Conservation (phyloP, 2,888 invertebrate species). For the Diabrotica balteata region DNA sequence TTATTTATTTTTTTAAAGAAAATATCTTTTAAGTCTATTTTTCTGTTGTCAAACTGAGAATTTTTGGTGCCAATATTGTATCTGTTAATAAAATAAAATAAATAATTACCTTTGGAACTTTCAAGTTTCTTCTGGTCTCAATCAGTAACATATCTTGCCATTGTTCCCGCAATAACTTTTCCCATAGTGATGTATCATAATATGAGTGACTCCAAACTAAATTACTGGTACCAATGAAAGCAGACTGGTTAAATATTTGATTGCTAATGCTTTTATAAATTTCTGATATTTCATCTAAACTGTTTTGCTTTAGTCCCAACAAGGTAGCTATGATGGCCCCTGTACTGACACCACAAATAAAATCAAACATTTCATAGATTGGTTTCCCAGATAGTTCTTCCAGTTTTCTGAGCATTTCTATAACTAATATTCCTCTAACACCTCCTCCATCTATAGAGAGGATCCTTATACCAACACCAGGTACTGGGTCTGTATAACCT, state of each 20-base stretch:
- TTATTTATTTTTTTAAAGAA: too few species aligned
- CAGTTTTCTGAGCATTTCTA: conserved; percentile 80
- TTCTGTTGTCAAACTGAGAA: too few species aligned
- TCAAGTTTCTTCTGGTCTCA: conserved; percentile 64
- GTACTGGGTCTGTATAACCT: conserved; percentile 74
- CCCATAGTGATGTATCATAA: conserved; percentile 87
- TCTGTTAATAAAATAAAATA: too few species aligned
- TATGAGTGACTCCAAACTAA: conserved; percentile 87
- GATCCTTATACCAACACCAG: conserved; percentile 78
- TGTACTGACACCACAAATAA: conserved; percentile 84
- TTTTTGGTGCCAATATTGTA: too few species aligned
- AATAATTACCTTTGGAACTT: conserved; percentile 65
- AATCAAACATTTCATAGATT: conserved; percentile 85
- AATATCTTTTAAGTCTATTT: too few species aligned
- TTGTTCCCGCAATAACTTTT: conserved; percentile 73
- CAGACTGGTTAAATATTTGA: conserved; percentile 72
- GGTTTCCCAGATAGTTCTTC: conserved; percentile 74
- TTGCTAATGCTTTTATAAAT: conserved; percentile 68
- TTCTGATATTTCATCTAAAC: conserved; percentile 68
- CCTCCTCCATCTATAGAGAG: conserved; percentile 92
- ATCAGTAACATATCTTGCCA: conserved; percentile 70
- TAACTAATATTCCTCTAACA: conserved; percentile 83
- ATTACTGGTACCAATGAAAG: conserved; percentile 74
- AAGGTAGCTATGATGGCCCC: conserved; percentile 75
- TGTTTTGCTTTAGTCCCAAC: conserved; percentile 69